phyloP scores from a whole-genome alignment of 1,140 invertebrate species.

The Ips typographus region DNA sequence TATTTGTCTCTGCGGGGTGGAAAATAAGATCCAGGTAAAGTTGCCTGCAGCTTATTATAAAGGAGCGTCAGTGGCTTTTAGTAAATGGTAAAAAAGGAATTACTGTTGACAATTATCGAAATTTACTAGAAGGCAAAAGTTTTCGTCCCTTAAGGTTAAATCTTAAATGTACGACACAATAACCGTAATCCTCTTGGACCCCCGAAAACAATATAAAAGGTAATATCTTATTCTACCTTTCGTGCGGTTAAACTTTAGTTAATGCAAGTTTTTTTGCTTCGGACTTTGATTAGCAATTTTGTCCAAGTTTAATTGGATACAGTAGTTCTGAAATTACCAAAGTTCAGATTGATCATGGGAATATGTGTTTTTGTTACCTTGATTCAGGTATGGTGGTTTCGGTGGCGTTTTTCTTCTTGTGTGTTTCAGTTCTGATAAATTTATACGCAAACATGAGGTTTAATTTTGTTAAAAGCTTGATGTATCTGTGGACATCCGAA shows the following conservation, averaged over 20 bases:
- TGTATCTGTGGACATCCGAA: neutral
- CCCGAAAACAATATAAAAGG: slow-evolving; percentile 12
- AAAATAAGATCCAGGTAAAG: slow-evolving; percentile 17
- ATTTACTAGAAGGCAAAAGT: no score
- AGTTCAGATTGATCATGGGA: no score
- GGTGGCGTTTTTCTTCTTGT: no score
- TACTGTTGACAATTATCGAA: neutral
- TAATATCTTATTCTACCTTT: slow-evolving; percentile 10
- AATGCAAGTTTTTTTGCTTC: slow-evolving; percentile 9
- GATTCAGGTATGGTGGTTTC: no score
- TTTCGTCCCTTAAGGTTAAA: neutral
- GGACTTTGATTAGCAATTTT: slow-evolving; percentile 8
- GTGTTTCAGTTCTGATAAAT: neutral
- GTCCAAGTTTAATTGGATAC: slow-evolving; percentile 12
- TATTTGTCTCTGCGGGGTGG: slow-evolving; percentile 23
- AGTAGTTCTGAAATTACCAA: neutral
- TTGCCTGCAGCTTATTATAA: neutral
- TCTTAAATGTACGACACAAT: slow-evolving; percentile 7
- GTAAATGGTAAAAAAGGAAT: neutral
- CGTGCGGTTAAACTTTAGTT: slow-evolving; percentile 2
- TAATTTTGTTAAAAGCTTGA: slow-evolving; percentile 4
- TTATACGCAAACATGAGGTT: neutral
- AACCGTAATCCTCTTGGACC: slow-evolving; percentile 10
- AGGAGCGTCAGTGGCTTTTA: neutral
- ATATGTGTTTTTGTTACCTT: no score